Percentiles rank a stretch among this genome's conserved stretches.
Conservation (phyloP, 2,888 invertebrate species). For the Ceratothoa steindachneri region DNA sequence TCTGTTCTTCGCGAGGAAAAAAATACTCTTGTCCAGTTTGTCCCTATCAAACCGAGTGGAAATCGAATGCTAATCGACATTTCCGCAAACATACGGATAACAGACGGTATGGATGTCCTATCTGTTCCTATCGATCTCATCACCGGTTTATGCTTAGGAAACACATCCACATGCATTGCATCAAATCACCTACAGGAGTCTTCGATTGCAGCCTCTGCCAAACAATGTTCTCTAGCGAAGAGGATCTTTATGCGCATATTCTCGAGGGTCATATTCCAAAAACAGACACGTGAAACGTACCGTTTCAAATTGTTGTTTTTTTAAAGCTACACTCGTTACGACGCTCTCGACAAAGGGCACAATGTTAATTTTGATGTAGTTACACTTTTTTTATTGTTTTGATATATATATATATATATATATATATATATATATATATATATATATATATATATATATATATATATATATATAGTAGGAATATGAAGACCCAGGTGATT, state of each 20-base stretch:
- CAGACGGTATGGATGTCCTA: background rate
- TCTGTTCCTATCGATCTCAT: background rate
- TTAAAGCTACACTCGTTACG: too few relatives aligned
- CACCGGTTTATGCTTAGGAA: background rate
- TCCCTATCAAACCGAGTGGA: background rate
- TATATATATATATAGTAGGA: too few relatives aligned
- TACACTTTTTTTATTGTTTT: too few relatives aligned
- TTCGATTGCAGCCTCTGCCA: background rate
- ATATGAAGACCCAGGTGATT: too few relatives aligned
- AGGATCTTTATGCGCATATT: background rate
- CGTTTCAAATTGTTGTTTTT: too few relatives aligned
- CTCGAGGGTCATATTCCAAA: background rate
- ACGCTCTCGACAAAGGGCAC: too few relatives aligned
- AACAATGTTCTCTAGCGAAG: background rate
- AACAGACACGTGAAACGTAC: too few relatives aligned
- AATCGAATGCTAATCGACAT: background rate
- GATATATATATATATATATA: too few relatives aligned
- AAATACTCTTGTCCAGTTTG: background rate
- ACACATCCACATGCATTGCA: background rate
- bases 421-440: too few relatives aligned
- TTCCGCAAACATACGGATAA: background rate
- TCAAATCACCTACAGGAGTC: background rate
- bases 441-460: too few relatives aligned
- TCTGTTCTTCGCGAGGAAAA: background rate
- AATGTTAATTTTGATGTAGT: too few relatives aligned